Conservation (phyloP, 1,140 invertebrate genomes). For the Maniola jurtina region DNA sequence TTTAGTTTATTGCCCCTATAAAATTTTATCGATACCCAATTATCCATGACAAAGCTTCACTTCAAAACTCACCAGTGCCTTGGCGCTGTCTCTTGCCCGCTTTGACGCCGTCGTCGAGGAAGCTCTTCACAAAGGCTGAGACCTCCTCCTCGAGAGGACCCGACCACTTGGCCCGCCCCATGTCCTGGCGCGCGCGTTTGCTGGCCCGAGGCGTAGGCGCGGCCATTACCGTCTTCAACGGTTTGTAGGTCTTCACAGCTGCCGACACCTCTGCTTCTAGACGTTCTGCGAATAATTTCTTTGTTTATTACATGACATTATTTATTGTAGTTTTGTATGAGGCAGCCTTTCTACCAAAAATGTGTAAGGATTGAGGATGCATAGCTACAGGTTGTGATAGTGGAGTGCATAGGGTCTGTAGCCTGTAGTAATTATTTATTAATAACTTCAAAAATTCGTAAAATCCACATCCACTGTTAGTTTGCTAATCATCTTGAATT, state of each 20-base stretch:
- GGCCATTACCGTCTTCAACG: slow-evolving; percentile 49
- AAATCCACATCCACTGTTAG: too few relatives aligned
- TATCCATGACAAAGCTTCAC: too few relatives aligned
- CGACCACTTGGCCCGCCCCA: slow-evolving; percentile 44
- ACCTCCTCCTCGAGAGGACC: slow-evolving; percentile 29
- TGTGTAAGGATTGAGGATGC: too few relatives aligned
- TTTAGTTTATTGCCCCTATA: too few relatives aligned
- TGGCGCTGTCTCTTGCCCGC: slow-evolving; percentile 17
- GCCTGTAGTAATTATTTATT: too few relatives aligned
- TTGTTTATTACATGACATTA: neutral
- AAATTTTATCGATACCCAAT: too few relatives aligned
- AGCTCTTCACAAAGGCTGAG: slow-evolving; percentile 20
- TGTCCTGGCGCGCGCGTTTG: slow-evolving; percentile 60
- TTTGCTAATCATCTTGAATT: too few relatives aligned
- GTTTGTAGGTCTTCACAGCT: slow-evolving; percentile 47
- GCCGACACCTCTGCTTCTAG: slow-evolving; percentile 61
- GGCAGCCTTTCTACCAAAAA: too few relatives aligned
- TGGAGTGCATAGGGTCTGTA: too few relatives aligned
- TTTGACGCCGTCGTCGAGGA: slow-evolving; percentile 20
- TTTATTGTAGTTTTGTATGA: too few relatives aligned
- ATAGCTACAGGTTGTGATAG: too few relatives aligned
- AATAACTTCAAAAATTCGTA: too few relatives aligned
- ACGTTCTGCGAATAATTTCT: slow-evolving; percentile 46
- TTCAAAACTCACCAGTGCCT: slow-evolving; percentile 18
- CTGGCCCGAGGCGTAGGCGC: slow-evolving; percentile 37